These are phyloP conservation scores for Lasaia peninsularis DNA, from an alignment of 1,140 invertebrate genomes.

Conservation along the genomic window DNA sequence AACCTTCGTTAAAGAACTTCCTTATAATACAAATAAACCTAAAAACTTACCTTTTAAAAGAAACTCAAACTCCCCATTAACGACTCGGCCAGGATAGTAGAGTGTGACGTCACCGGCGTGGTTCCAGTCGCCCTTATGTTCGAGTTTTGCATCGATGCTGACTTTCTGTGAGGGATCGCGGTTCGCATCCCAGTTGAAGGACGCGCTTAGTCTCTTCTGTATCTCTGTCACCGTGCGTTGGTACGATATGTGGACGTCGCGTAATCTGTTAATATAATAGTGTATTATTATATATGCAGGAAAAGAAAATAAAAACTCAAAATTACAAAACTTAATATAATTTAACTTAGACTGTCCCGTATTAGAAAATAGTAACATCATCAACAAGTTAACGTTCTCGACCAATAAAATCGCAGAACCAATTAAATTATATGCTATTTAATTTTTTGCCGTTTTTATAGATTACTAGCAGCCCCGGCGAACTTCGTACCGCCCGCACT, in stretches of 20 bases:
- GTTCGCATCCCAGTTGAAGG: conserved; percentile 90
- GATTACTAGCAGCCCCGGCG: no score
- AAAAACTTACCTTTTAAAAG: conserved; percentile 66
- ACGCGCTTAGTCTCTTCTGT: conserved; percentile 81
- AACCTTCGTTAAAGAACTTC: background rate
- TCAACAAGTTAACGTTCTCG: no score
- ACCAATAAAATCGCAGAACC: no score
- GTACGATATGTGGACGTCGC: conserved; percentile 84
- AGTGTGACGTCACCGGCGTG: conserved; percentile 80
- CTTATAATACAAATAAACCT: background rate
- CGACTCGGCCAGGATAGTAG: conserved; percentile 84
- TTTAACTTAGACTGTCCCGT: no score
- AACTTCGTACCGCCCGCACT: no score
- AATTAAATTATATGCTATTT: no score
- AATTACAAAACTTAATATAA: no score
- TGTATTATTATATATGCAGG: background rate
- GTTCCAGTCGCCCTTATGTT: conserved; percentile 76
- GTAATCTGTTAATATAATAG: conserved; percentile 71
- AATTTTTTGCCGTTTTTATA: no score
- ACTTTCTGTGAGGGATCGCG: conserved; percentile 86
- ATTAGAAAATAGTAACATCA: no score
- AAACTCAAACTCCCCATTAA: conserved; percentile 81
- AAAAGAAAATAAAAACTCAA: no score
- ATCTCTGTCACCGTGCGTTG: conserved; percentile 77
- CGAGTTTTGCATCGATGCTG: conserved; percentile 75